phyloP scores from a whole-genome alignment of 2,888 invertebrate genomes.

The Tigriopus californicus region DNA sequence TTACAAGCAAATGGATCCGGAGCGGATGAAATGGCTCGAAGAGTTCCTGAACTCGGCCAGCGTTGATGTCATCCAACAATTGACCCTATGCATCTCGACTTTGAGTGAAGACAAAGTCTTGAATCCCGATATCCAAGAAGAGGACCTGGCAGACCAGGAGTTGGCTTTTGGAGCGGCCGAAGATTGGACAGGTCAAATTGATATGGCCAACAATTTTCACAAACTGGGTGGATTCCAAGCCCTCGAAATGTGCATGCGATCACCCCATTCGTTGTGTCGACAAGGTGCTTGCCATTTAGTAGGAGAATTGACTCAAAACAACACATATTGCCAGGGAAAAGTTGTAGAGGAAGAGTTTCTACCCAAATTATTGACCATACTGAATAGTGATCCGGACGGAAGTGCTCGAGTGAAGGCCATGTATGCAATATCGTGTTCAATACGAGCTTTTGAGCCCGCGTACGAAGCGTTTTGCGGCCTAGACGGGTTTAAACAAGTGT shows the following conservation, averaged over 20 bases:
- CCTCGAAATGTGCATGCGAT: not conserved
- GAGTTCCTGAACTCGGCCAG: not conserved
- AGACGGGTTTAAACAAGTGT: not conserved
- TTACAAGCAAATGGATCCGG: slow-evolving; percentile 5
- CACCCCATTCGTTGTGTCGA: not conserved
- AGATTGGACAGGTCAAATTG: slow-evolving; percentile 14
- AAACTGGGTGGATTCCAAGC: slow-evolving; percentile 13
- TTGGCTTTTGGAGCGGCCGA: not conserved
- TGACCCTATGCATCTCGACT: not conserved
- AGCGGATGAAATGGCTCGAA: slow-evolving; percentile 3
- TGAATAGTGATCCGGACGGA: not conserved
- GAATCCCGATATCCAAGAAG: not conserved
- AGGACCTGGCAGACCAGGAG: not conserved
- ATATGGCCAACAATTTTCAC: slow-evolving; percentile 15
- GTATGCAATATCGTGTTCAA: slow-evolving; percentile 13
- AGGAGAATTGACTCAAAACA: slow-evolving; percentile 12
- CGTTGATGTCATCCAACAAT: slow-evolving; percentile 11
- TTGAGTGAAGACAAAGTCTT: not conserved
- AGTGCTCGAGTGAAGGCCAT: slow-evolving; percentile 1
- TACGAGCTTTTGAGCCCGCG: not conserved
- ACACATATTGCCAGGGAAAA: slow-evolving; percentile 10
- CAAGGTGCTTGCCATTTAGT: not conserved
- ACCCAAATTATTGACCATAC: not conserved
- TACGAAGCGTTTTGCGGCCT: not conserved
- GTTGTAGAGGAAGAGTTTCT: slow-evolving; percentile 8